Conservation (phyloP, 2,888 invertebrate species). For the Andrena flavipes region DNA sequence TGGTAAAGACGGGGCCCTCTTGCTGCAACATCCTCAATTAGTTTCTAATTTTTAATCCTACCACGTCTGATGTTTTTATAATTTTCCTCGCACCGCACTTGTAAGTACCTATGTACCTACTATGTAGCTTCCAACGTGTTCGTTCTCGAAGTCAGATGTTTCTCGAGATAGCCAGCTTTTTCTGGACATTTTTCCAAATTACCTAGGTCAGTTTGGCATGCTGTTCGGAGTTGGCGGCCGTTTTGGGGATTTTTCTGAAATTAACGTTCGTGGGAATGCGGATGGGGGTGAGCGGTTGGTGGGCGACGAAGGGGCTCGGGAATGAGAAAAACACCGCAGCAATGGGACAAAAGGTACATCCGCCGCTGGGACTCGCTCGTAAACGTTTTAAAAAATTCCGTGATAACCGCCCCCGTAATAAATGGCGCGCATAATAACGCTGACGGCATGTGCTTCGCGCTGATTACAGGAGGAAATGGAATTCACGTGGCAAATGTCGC, state of each 20-base stretch:
- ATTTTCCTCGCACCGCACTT: too few species aligned
- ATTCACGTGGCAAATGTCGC: constrained; percentile 47
- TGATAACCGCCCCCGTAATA: constrained; percentile 55
- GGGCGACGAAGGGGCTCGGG: neutral
- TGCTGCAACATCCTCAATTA: too few species aligned
- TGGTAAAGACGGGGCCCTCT: too few species aligned
- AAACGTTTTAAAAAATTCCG: constrained; percentile 49
- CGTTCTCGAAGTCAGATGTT: too few species aligned
- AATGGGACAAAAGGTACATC: constrained; percentile 10
- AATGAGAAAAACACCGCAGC: neutral
- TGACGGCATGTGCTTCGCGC: constrained; percentile 48
- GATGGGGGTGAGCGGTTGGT: neutral
- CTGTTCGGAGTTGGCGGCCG: neutral
- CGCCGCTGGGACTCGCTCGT: constrained; percentile 10
- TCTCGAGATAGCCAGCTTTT: too few species aligned
- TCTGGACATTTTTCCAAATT: neutral
- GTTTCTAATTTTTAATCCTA: too few species aligned
- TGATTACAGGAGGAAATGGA: constrained; percentile 45
- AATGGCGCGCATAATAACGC: constrained; percentile 58
- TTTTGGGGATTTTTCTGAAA: neutral
- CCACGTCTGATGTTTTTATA: too few species aligned
- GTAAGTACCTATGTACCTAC: too few species aligned
- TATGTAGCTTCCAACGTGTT: too few species aligned
- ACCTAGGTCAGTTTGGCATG: neutral
- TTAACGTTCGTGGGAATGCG: neutral